A percentile compares a stretch with the other conserved stretches of the same genome.
Conservation (phyloP, 2,113 vertebrate species). For the Carassius carassius region DNA sequence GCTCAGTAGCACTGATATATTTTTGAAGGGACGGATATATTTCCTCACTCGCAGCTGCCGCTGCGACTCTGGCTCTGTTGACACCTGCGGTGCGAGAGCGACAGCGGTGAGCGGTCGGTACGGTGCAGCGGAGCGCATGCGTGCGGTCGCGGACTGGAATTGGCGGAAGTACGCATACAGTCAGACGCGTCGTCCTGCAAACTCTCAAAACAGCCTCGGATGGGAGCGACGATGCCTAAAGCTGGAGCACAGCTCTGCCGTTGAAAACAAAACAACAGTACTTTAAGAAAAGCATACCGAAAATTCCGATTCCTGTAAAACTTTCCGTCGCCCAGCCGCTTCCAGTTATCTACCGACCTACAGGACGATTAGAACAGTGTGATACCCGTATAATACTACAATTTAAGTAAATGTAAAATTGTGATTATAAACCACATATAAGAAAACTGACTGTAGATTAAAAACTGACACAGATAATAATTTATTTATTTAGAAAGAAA, state of each 20-base stretch:
- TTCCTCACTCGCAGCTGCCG: not conserved
- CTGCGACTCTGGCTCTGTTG: conserved; percentile 11
- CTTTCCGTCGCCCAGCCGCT: too few species aligned
- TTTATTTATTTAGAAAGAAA: not conserved
- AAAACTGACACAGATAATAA: not conserved
- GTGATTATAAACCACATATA: not conserved
- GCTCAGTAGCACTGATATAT: not conserved
- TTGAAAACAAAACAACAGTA: not conserved
- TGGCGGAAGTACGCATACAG: not conserved
- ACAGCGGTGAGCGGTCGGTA: too few species aligned
- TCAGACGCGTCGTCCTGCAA: not conserved
- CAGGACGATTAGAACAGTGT: not conserved
- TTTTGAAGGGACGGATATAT: not conserved
- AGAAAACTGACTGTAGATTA: not conserved
- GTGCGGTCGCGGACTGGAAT: not conserved
- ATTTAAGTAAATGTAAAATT: too few species aligned
- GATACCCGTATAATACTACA: too few species aligned
- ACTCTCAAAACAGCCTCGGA: not conserved
- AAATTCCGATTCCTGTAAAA: not conserved
- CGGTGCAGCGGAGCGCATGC: conserved; percentile 28
- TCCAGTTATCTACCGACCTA: not conserved
- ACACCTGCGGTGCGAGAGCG: conserved; percentile 44
- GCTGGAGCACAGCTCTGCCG: not conserved
- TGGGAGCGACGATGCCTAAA: not conserved
- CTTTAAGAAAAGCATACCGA: not conserved